phyloP scores from a whole-genome alignment of 2,113 vertebrate species.

The Nycticryphes semicollaris region DNA sequence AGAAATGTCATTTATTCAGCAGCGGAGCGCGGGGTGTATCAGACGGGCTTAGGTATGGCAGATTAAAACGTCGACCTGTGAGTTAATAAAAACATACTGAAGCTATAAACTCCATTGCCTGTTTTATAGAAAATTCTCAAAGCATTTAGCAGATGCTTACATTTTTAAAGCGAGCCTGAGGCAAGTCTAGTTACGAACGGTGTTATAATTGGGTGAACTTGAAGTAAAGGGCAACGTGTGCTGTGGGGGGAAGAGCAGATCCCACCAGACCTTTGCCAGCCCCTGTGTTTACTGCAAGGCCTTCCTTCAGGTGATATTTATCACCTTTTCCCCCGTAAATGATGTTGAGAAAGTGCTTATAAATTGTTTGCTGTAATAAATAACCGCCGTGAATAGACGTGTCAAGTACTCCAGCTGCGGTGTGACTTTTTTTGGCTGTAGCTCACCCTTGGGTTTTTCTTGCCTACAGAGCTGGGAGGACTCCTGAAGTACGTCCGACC shows the following conservation, averaged over 20 bases:
- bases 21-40: fast-evolving
- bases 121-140: not conserved
- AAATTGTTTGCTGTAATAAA: not conserved
- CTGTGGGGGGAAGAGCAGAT: not conserved
- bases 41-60: not conserved
- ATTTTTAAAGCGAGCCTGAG: not conserved
- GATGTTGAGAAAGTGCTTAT: not conserved
- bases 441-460: not conserved
- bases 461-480: slow-evolving; percentile 88
- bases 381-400: not conserved
- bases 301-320: not conserved
- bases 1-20: not conserved
- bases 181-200: not conserved
- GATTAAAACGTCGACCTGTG: not conserved
- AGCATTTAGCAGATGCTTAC: not conserved
- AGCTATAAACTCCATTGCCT: not conserved
- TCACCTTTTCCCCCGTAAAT: not conserved
- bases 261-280: not conserved
- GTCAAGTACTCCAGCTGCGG: not conserved
- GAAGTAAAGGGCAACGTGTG: not conserved
- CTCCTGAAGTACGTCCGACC: slow-evolving; percentile 97
- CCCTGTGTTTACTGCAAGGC: not conserved
- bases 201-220: not conserved
- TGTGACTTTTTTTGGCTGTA: not conserved
- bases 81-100: not conserved